Percentiles rank a stretch among this genome's conserved stretches.
Conservation (phyloP, 2,113 vertebrate genomes). For the Psettodes erumei region DNA sequence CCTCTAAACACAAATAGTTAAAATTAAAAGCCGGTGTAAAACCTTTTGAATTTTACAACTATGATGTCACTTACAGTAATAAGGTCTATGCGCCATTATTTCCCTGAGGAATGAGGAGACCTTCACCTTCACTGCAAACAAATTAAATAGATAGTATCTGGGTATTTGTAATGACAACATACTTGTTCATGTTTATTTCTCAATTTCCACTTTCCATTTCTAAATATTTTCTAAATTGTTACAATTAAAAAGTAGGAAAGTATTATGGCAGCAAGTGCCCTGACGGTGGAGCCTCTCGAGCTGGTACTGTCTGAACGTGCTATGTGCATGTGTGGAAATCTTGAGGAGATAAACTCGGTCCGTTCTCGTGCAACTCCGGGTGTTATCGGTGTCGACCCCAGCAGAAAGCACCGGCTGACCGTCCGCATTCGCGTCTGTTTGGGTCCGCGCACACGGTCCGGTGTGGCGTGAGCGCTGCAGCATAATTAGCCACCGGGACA, state of each 20-base stretch:
- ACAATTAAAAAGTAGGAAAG: neutral
- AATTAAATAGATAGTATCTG: neutral
- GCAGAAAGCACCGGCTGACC: neutral
- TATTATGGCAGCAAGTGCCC: neutral
- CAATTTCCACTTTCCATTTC: too few relatives aligned
- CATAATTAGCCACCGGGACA: conserved; percentile 14
- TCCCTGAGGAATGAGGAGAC: neutral
- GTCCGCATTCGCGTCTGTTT: neutral
- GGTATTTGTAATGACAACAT: neutral
- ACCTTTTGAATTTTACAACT: too few relatives aligned
- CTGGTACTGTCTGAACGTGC: neutral
- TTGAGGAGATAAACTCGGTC: too few relatives aligned
- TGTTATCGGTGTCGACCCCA: conserved; percentile 2
- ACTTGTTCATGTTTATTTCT: too few relatives aligned
- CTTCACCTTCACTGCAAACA: neutral
- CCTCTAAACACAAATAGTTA: neutral
- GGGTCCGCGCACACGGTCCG: neutral
- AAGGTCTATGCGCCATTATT: neutral
- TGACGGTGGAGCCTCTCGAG: too few relatives aligned
- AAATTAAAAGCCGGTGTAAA: neutral
- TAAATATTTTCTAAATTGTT: neutral
- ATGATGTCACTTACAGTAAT: too few relatives aligned
- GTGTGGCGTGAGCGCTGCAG: conserved; percentile 36
- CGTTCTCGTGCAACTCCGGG: neutral
- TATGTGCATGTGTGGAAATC: neutral